Percentiles rank a stretch among this genome's conserved stretches.
phyloP scores from a whole-genome alignment of 2,113 vertebrate species.

The Myrmecobius fasciatus region DNA sequence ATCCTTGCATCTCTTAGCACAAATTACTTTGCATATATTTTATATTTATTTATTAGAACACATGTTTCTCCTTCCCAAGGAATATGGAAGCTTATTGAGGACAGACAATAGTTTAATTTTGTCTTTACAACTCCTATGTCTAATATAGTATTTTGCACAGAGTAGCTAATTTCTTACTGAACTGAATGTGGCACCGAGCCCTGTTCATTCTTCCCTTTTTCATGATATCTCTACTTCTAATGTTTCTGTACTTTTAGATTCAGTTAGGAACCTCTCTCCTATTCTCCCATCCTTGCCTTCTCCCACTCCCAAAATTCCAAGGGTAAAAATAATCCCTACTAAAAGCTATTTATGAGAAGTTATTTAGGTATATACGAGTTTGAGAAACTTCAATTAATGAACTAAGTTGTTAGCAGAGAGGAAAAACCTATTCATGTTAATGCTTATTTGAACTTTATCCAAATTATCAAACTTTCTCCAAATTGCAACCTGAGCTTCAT shows the following conservation, averaged over 20 bases:
- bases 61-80: not conserved
- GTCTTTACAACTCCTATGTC: not conserved
- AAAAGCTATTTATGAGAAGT: conserved; percentile 22
- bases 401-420: not conserved
- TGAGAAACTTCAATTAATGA: not conserved
- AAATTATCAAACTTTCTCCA: conserved; percentile 13
- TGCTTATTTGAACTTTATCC: not conserved
- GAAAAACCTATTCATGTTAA: not conserved
- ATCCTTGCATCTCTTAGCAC: not conserved
- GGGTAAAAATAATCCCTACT: not conserved
- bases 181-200: not conserved
- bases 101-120: not conserved
- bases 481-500: not conserved
- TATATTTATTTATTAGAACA: not conserved
- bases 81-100: not conserved
- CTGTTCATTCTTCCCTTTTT: not conserved
- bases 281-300: not conserved
- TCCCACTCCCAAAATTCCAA: conserved; percentile 16
- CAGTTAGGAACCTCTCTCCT: not conserved
- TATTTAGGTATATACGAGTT: not conserved
- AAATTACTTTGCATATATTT: not conserved
- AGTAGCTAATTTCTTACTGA: not conserved
- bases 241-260: conserved; percentile 21
- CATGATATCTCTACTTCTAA: not conserved
- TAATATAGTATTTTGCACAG: not conserved